Base-by-base conservation (phyloP, 2,888 invertebrate genomes). In the Andrena praecox region DNA sequence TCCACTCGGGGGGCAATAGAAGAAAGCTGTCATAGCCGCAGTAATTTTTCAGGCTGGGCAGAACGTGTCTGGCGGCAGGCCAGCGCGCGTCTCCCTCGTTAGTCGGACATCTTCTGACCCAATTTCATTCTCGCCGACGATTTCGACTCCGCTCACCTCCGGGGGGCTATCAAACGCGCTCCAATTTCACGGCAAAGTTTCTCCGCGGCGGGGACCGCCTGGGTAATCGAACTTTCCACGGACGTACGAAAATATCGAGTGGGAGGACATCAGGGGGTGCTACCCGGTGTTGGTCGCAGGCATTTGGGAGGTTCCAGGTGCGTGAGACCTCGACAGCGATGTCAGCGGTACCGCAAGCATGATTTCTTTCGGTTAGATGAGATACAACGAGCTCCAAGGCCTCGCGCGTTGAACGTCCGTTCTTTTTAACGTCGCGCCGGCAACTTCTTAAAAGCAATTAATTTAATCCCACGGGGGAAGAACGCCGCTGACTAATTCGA, bases 381-480 rank as follows among this genome's bases (percentile, higher is more conserved):
- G 42, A 16, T 42, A 42, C 12, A 16, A 12, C 4, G 4, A 4
- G 42, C 42, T 1, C 42, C 4, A 0, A 16, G 0, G 29, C 63
- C 42, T 10, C 20, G 24, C 33, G 27, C 56, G 33, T 10, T 20
- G n/a, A 42, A 10, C 62, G 54, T 50, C 79, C 48, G 70, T 8
- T 31, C 66, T 74, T 85, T 80, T 85, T 74, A 85, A 69, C 80
- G 80, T 79, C 35, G 42, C 60, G 66, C 73, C 69, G 31, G 16
- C 48, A 79, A 80, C 80, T 80, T 80, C 75, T 81, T 81, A 79
- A 83, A 87, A 80, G 81, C 87, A 81, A 87, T 87, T 87, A 87
- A 87, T 87, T 85, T 63, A 85, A 79, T 81, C 85, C 80, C 85
- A 31, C 72, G 72, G 52, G 77, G 81, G 63, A 69, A 76, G 82